Evolutionary conservation across 2,797 vertebrate genomes (phyloP), one percentile per base, ranked within the genome.

Genomic region (Craterocephalus amniculus): DNA sequence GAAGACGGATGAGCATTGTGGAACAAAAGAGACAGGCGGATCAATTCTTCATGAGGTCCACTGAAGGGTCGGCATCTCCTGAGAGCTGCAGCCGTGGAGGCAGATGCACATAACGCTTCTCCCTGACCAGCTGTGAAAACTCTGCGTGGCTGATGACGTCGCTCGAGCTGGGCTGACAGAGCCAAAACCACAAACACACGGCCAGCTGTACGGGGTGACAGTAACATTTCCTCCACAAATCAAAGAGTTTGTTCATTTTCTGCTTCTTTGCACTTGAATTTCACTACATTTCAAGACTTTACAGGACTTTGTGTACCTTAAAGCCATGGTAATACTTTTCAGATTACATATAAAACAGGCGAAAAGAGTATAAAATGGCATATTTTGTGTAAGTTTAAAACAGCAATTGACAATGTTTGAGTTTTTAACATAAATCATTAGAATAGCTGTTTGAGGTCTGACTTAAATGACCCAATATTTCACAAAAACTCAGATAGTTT

Each of bases 21-120:
- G 84, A 87, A 83, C 70, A 70, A 89, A 83, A 78, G 69, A 80
- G 83, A 88, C 83, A 83, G 58, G 74, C 43, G 26, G 77, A 90
- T 92, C 85, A 90, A 86, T 93, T 91, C 89, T 90, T 91, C 83
- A 91, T 90, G 85, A 90, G 79, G 81, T 87, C 80, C 87, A 78
- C 73, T 79, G 80, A 85, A 86, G 85, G 87, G 80, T 71, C 65
- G 1, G 64, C 80, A 71, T 88, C 85, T 85, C 84, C 59, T 61
- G 85, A 83, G 88, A 72, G 68, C 69, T 65, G 81, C 76, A 72
- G 69, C 71, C 61, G 84, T 22, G 2, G 45, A 74, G 74, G 77
- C 69, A 66, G 74, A 80, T 65, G 84, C 76, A 73, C 79, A 80
- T 45, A 56, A 83, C 14, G 68, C 74, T 58, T 60, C 67, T 54